Conservation (phyloP, 2,888 invertebrate genomes). For the Nomada fucata region DNA sequence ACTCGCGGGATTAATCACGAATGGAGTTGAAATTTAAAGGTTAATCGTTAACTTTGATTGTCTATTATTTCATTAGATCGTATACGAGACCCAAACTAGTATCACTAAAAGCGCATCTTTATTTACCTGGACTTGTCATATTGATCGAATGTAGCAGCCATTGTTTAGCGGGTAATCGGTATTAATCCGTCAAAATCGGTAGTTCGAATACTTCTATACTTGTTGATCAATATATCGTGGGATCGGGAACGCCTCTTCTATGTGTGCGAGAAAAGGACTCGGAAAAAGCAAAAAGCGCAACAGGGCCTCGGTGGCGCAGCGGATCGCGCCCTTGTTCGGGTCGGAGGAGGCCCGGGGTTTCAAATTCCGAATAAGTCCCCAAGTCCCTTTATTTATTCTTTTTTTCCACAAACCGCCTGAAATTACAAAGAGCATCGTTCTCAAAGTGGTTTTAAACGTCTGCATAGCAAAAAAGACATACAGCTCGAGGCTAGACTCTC, state of each 20-base stretch:
- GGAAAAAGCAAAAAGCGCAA: slow-evolving; percentile 52
- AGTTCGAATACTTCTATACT: slow-evolving; percentile 32
- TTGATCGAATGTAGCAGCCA: slow-evolving; percentile 89
- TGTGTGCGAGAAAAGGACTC: slow-evolving; percentile 43
- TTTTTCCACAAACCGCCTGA: slow-evolving; percentile 31
- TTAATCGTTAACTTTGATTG: slow-evolving; percentile 6
- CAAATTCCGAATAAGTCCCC: slow-evolving; percentile 30
- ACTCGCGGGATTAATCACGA: background rate
- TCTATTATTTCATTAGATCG: slow-evolving; percentile 1
- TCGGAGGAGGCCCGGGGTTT: slow-evolving; percentile 28
- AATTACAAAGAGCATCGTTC: slow-evolving; percentile 46
- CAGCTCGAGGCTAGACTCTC: slow-evolving; percentile 6
- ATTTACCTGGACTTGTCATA: slow-evolving; percentile 88
- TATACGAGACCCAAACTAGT: background rate
- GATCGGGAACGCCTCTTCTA: slow-evolving; percentile 42
- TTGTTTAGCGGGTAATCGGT: slow-evolving; percentile 74
- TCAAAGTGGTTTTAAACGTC: slow-evolving; percentile 28
- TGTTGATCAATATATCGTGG: slow-evolving; percentile 60
- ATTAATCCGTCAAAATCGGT: slow-evolving; percentile 47
- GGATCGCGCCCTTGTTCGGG: slow-evolving; percentile 34
- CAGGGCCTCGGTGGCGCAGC: slow-evolving; percentile 35
- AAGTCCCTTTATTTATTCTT: background rate
- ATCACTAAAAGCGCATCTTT: slow-evolving; percentile 1
- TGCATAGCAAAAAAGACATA: slow-evolving; percentile 47
- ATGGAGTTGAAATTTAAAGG: slow-evolving; percentile 1